Conservation (phyloP, 2,888 invertebrate species). For the Andrena dorsata region DNA sequence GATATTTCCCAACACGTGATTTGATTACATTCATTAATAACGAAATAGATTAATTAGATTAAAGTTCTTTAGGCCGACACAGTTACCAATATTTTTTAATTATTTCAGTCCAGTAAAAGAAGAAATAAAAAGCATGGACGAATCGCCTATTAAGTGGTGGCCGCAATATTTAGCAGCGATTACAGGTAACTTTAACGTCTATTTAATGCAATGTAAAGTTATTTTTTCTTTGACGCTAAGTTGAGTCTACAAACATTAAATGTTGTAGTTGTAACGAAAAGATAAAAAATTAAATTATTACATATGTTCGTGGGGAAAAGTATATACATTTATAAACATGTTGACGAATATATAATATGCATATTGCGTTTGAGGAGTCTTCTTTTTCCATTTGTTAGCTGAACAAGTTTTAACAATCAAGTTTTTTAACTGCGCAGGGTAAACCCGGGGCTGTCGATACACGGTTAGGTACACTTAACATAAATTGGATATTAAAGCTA, state of each 20-base stretch:
- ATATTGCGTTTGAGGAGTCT: background rate
- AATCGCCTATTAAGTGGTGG: conserved; percentile 79
- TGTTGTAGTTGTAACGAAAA: background rate
- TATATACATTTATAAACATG: no score
- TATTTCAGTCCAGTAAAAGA: conserved; percentile 64
- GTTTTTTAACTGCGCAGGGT: background rate
- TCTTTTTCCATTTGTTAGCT: background rate
- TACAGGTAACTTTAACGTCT: conserved; percentile 77
- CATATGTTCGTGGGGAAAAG: no score
- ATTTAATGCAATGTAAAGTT: background rate
- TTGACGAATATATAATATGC: background rate
- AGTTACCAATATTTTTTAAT: background rate
- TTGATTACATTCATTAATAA: no score
- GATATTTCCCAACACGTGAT: background rate
- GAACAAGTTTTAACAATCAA: background rate
- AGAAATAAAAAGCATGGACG: conserved; percentile 77
- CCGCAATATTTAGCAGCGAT: conserved; percentile 83
- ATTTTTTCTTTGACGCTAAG: background rate
- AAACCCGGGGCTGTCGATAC: no score
- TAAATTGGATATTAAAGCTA: no score
- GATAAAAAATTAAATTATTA: no score
- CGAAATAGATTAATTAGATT: no score
- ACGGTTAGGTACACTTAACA: no score
- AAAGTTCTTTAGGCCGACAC: no score
- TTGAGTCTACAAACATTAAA: background rate